Evolutionary conservation across 2,113 vertebrate genomes (phyloP).

Genomic region (Megalops atlanticus): DNA sequence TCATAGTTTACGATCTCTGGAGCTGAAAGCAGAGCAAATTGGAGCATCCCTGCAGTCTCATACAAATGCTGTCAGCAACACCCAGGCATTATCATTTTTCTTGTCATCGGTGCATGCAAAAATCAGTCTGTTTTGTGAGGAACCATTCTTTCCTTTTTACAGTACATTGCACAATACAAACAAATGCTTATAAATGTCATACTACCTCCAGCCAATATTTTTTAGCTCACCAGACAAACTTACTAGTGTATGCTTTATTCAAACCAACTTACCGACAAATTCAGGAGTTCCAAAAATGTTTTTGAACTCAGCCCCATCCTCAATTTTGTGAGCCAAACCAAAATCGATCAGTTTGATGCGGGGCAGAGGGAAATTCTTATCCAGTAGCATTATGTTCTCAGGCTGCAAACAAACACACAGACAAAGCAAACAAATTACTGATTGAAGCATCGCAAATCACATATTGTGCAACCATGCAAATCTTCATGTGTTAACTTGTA

Average conservation of each 20-base stretch:
- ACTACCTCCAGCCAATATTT: too few relatives aligned
- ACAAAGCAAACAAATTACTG: slow-evolving; percentile 22
- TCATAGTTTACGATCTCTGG: slow-evolving; percentile 99
- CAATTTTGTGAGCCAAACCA: slow-evolving; percentile 90
- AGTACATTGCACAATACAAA: too few relatives aligned
- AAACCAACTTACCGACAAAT: slow-evolving; percentile 85
- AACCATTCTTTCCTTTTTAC: background rate
- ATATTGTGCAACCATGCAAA: too few relatives aligned
- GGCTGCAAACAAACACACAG: slow-evolving; percentile 74
- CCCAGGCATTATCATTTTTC: background rate
- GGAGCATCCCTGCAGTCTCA: slow-evolving; percentile 27
- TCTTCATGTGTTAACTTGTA: too few relatives aligned
- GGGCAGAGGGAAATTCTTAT: slow-evolving; percentile 81
- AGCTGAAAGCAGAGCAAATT: slow-evolving; percentile 75
- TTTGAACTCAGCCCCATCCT: slow-evolving; percentile 93
- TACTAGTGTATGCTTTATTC: background rate
- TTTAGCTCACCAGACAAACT: too few relatives aligned
- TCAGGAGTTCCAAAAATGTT: slow-evolving; percentile 97
- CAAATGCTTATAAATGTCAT: too few relatives aligned
- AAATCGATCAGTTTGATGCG: slow-evolving; percentile 97
- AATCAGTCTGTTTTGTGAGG: background rate
- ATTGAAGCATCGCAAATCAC: too few relatives aligned
- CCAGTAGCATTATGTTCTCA: slow-evolving; percentile 98
- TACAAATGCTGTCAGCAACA: background rate
- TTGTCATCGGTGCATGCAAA: background rate